Evolutionary conservation across 2,888 invertebrate species (phyloP), one percentile per base, ranked within the genome.

Genomic region (Sarcophaga carnaria): DNA sequence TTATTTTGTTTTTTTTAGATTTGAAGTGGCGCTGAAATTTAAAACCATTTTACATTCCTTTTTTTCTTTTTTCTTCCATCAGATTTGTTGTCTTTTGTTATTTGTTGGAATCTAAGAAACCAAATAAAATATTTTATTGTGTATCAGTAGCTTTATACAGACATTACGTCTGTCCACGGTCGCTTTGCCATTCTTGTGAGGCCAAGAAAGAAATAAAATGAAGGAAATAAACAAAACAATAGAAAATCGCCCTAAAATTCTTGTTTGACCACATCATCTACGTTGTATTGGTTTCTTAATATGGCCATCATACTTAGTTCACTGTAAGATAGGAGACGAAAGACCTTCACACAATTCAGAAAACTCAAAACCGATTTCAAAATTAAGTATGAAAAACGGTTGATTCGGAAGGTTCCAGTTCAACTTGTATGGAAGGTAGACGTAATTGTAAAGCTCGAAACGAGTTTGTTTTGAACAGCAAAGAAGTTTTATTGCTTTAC

Each of bases 11-110:
- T 4, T 4, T 4, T 27, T 49, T 4, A 4, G n/a, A 49, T 74
- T 83, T 81, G 79, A 85, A 85, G 85, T 85, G 85, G 85, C 85
- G 85, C 81, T 85, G 85, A 85, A 85, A 85, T 78, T 85, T 75
- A 81, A 85, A 85, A 85, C 85, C 85, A 81, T 81, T 75, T 81
- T 66, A 78, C 70, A 27, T 37, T 17, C 47, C 10, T 27, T 69
- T 69, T 45, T 83, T 72, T 80, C 63, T 20, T 54, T 78, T 74
- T 69, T 37, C 47, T 79, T 49, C 49, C 49, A 49, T 49, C 49
- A 10, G 37, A 14, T 37, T 45, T 69, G 64, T 72, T 79, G 70
- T 54, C n/a, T 64, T 49, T 49, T 49, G 25, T 45, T 72, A 37
- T 74, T 78, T 74, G 25, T 25, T 63, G 81, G 77, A 78, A 81